A percentile compares a stretch with the other conserved stretches of the same genome.
Evolutionary conservation across 2,888 invertebrate genomes (phyloP).

Genomic region (Tipula vernalis): DNA sequence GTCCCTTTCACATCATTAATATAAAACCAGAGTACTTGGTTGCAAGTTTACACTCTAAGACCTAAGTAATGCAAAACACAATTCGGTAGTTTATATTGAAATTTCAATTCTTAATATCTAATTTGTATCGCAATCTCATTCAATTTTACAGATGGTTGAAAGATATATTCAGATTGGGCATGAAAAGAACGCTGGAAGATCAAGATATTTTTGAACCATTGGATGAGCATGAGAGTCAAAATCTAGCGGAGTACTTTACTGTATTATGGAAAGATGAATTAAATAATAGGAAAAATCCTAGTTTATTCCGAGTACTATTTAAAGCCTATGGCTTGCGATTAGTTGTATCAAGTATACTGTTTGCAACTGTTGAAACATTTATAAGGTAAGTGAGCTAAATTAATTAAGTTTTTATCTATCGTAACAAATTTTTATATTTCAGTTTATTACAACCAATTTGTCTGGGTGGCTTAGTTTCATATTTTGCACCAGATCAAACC

Average conservation of each 20-base stretch:
- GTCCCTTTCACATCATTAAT: too few relatives aligned
- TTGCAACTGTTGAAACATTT: conserved; percentile 25
- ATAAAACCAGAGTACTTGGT: too few relatives aligned
- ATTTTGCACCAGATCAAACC: conserved; percentile 42
- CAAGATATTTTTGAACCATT: conserved; percentile 44
- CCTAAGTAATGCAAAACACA: too few relatives aligned
- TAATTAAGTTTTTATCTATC: too few relatives aligned
- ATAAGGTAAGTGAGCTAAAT: conserved; percentile 21
- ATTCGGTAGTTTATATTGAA: too few relatives aligned
- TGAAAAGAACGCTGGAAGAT: conserved; percentile 38
- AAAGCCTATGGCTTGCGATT: conserved; percentile 36
- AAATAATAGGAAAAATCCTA: conserved; percentile 32
- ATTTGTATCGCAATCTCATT: too few relatives aligned
- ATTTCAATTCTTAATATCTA: too few relatives aligned
- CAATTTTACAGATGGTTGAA: conserved; percentile 31
- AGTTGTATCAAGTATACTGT: conserved; percentile 26
- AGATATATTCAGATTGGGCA: conserved; percentile 39
- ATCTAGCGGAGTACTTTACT: conserved; percentile 36
- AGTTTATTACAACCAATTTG: conserved; percentile 53
- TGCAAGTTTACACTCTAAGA: too few relatives aligned
- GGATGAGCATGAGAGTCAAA: conserved; percentile 38
- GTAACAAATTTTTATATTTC: conserved; percentile 13
- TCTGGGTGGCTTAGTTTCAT: conserved; percentile 50
- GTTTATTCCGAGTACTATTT: conserved; percentile 34
- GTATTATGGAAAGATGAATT: conserved; percentile 34